Conservation (phyloP, 2,113 vertebrate species). For the Ranitomeya imitator region DNA sequence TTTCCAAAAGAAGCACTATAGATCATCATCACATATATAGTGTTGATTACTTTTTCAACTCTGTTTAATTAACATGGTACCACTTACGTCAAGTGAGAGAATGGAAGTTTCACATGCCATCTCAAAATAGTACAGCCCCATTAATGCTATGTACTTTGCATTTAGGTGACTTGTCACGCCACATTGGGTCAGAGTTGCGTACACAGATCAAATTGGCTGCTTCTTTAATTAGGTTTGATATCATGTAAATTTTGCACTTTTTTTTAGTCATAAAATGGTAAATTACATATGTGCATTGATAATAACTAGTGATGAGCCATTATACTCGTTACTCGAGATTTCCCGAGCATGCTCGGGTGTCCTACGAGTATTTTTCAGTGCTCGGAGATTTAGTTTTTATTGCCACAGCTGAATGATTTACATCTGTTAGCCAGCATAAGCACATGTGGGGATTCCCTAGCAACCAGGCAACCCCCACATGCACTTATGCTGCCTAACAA, state of each 20-base stretch:
- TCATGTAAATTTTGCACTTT: not conserved
- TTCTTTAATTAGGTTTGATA: not conserved
- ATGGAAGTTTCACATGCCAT: slow-evolving; percentile 1
- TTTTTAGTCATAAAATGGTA: not conserved
- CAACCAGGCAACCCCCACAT: too few species aligned
- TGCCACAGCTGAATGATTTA: too few species aligned
- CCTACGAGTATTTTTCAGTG: too few species aligned
- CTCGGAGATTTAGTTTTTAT: too few species aligned
- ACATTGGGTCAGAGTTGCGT: not conserved
- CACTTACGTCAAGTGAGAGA: slow-evolving; percentile 47
- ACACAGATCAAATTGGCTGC: not conserved
- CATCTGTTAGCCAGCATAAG: too few species aligned
- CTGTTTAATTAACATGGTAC: slow-evolving; percentile 55
- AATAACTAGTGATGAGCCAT: too few species aligned
- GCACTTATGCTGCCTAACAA: too few species aligned
- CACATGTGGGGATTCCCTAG: too few species aligned
- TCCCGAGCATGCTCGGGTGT: too few species aligned
- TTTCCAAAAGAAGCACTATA: slow-evolving; percentile 30
- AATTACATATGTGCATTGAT: not conserved
- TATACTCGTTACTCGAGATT: too few species aligned
- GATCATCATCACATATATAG: slow-evolving; percentile 38
- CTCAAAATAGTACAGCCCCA: slow-evolving; percentile 37
- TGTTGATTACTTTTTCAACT: slow-evolving; percentile 52
- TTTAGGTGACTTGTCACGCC: not conserved
- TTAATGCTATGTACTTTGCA: slow-evolving; percentile 16